Conservation (phyloP, 2,888 invertebrate species). For the Melanotus villosus region DNA sequence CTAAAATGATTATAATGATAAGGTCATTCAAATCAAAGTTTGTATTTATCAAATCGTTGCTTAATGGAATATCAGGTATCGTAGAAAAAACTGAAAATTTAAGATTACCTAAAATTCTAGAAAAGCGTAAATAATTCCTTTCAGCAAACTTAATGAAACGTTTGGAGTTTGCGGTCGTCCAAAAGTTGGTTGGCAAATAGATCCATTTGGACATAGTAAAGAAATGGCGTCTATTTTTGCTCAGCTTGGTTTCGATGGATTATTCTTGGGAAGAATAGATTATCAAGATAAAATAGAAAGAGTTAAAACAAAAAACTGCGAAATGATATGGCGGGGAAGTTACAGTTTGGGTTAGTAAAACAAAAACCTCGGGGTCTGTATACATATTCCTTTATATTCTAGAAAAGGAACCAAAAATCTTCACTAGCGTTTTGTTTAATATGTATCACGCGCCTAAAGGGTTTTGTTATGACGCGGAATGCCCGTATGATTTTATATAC, state of each 20-base stretch:
- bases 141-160: constrained; percentile 74
- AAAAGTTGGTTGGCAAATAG: too few species aligned
- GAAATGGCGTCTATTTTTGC: constrained; percentile 85
- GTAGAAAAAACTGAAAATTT: too few species aligned
- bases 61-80: too few species aligned
- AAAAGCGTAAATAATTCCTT: too few species aligned
- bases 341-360: constrained; percentile 76
- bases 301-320: constrained; percentile 73
- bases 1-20: too few species aligned
- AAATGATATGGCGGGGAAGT: constrained; percentile 85
- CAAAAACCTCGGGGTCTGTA: too few species aligned
- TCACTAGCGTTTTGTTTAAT: constrained; percentile 55
- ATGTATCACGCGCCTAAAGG: constrained; percentile 77
- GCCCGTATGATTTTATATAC: too few species aligned
- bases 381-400: too few species aligned
- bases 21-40: too few species aligned
- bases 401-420: background rate
- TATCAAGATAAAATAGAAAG: constrained; percentile 81
- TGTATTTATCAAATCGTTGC: too few species aligned
- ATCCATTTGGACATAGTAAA: constrained; percentile 86
- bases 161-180: constrained; percentile 78
- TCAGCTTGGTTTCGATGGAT: constrained; percentile 87
- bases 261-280: constrained; percentile 87
- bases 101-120: too few species aligned
- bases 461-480: constrained; percentile 80